Base-by-base conservation (phyloP, 2,888 invertebrate genomes). In the Eilema depressum region DNA sequence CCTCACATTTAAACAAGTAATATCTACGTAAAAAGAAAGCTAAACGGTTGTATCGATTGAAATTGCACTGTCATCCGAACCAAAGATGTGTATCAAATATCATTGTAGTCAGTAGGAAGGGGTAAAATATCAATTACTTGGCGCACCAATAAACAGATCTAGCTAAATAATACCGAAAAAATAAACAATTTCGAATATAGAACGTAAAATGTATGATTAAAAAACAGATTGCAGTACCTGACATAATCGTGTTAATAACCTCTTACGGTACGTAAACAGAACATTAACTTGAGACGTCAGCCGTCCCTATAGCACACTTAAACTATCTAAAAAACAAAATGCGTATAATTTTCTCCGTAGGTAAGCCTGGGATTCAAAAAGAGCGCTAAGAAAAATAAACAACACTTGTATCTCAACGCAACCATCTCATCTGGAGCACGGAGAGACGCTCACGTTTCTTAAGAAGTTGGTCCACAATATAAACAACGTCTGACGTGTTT, bases 351-450 rank as follows among this genome's bases (percentile, higher is more conserved):
- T 92, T 86, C 87, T 83, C 79, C 80, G 80, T 82, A n/a, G n/a
- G n/a, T n/a, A 80, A 84, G 84, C 83, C 86, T 81, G 84, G 86
- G 86, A 89, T 91, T 92, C 85, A 88, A 90, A 92, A 91, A 89
- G 89, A 89, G 84, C 85, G 85, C 83, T 85, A 87, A 85, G 90
- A 86, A 91, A 93, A 91, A 92, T 91, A 93, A 91, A 93, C 91
- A 92, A 83, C 92, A 89, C 92, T 92, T 90, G 89, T 91, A 89
- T 91, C 87, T 93, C 91, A 91, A 92, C 92, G 92, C 88, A 81
- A 84, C 85, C 92, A 88, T 93, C 93, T 92, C 92, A 92, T 93
- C 88, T 92, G 86, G 86, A 89, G 89, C 89, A 84, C 81, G 83
- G 82, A 78, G 86, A 84, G 86, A 85, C 70, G 84, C 89, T 89